phyloP scores from a whole-genome alignment of 2,113 vertebrate genomes.

The Mesocricetus auratus region DNA sequence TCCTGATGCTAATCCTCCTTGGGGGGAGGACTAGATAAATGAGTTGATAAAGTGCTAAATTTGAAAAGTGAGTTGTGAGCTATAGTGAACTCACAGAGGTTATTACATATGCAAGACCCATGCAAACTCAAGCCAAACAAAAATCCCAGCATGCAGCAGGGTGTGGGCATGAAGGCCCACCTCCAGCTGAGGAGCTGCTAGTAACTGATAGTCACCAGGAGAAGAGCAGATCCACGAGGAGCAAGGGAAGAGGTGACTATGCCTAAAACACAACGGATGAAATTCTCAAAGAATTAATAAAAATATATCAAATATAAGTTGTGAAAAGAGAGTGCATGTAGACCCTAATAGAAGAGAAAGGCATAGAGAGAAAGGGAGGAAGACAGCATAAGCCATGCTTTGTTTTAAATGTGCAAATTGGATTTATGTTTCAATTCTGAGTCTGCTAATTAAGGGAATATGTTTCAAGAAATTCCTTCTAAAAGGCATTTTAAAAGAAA shows the following conservation, averaged over 20 bases:
- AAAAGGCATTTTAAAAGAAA: conserved; percentile 46
- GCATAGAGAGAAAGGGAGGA: background rate
- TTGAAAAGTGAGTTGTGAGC: background rate
- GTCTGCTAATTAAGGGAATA: conserved; percentile 11
- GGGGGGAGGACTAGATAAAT: background rate
- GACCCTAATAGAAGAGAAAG: background rate
- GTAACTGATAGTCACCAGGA: background rate
- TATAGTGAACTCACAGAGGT: background rate
- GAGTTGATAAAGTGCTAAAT: conserved; percentile 16
- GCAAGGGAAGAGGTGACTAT: background rate
- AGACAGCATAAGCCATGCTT: background rate
- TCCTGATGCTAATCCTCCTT: background rate
- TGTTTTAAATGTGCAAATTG: background rate
- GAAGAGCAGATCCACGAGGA: background rate
- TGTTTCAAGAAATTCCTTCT: conserved; percentile 32
- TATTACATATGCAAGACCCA: background rate
- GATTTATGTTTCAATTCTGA: background rate
- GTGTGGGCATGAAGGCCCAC: background rate
- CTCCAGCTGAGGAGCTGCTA: background rate
- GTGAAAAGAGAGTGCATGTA: background rate
- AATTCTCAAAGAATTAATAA: background rate
- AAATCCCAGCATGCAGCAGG: too few species aligned
- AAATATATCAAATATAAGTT: background rate
- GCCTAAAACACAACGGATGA: background rate
- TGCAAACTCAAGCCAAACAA: background rate